Base-by-base conservation (phyloP, 2,888 invertebrate genomes). In the Petrolisthes manimaculis region DNA sequence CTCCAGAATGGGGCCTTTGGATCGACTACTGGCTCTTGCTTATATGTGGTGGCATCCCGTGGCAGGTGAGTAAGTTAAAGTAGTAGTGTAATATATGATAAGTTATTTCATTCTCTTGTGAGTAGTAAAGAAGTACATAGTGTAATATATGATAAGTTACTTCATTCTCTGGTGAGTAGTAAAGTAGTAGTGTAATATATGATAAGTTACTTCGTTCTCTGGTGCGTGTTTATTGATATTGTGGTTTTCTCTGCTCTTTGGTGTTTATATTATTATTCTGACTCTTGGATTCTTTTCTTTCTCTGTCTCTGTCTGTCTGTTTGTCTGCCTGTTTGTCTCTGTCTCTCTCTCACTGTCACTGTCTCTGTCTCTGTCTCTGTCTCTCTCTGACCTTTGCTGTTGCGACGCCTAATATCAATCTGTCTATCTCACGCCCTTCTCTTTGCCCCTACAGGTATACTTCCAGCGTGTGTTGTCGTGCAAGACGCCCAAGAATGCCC, bases 401-500 rank as follows among this genome's bases (percentile, higher is more conserved):
- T 37, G 37, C 37, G 37, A 37, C 37, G 37, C 37, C 37, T 37
- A 37, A 37, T 37, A 37, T 37, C 37, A 37, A 37, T 37, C 37
- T 1, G 2, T 37, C 37, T 37, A 37, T 37, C 37, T 37, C 37
- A 37, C 37, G 37, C 37, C 37, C 37, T 37, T 37, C 37, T 37
- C 37, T 37, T 37, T 37, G 37, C 51, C 69, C 18, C 79, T 92
- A 18, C 93, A 96, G 95, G 99, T 99, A 56, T 99, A 99, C 93
- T 99, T 99, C 94, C 99, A 99, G 94, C 95, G 99, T 75, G 99
- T 99, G 84, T 94, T 99, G 92, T 99, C 99, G 90, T 97, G 98
- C 92, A 98, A 97, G 94, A 97, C 98, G 0, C 98, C 99, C 0
- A 95, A 95, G 8, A 95, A 98, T 86, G 99, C 99, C 75, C 98